These are phyloP conservation scores for Panagrolaimus sp. DNA, from an alignment of 1,140 invertebrate genomes.

Conservation along the genomic window DNA sequence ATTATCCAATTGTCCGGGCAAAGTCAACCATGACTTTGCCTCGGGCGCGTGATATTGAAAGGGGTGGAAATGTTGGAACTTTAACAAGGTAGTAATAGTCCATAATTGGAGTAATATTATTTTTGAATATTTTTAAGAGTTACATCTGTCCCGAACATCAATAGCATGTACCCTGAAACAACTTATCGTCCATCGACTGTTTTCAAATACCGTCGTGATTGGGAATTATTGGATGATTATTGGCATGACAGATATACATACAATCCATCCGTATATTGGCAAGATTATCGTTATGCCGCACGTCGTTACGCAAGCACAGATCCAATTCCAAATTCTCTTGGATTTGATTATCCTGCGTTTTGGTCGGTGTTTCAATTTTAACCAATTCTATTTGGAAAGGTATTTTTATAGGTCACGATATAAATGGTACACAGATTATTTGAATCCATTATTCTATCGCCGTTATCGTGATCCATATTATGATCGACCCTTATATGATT, in stretches of 20 bases:
- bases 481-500: constrained; percentile 57
- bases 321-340: constrained; percentile 53
- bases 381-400: neutral
- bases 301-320: constrained; percentile 51
- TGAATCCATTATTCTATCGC: constrained; percentile 55
- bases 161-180: constrained; percentile 17
- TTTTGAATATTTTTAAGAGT: constrained; percentile 37
- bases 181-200: constrained; percentile 32
- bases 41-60: constrained; percentile 30
- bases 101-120: neutral
- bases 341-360: constrained; percentile 44
- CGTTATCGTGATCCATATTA: constrained; percentile 57
- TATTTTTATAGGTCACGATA: constrained; percentile 44
- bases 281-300: constrained; percentile 46
- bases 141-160: constrained; percentile 53
- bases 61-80: constrained; percentile 26
- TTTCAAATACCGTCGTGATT: constrained; percentile 5
- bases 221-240: constrained; percentile 38
- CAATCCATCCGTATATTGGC: constrained; percentile 49
- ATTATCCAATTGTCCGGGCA: constrained; percentile 44
- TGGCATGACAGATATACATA: constrained; percentile 41
- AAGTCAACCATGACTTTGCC: constrained; percentile 42
- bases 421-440: constrained; percentile 56
- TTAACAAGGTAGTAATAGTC: constrained; percentile 22
- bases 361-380: constrained; percentile 6